phyloP scores from a whole-genome alignment of 2,797 vertebrate genomes.

The Cercopithecus mitis region DNA sequence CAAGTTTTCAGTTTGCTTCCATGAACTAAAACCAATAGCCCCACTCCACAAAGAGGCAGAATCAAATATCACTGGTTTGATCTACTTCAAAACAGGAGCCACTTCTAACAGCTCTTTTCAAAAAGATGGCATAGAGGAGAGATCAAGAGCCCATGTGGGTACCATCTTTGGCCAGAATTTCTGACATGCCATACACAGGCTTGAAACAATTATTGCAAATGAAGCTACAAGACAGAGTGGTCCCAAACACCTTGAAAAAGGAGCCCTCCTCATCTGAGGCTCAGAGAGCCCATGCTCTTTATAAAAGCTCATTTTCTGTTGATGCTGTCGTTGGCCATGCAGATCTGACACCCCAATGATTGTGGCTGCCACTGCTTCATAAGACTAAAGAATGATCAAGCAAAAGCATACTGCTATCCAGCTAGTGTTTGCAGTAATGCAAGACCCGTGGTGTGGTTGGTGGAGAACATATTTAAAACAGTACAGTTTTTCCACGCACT shows the following conservation, averaged over 20 bases:
- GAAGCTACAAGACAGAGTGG: not conserved
- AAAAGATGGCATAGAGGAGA: conserved; percentile 60
- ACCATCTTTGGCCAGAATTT: conserved; percentile 15
- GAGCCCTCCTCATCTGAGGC: not conserved
- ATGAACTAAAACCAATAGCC: conserved; percentile 59
- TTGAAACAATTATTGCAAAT: not conserved
- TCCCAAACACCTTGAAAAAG: not conserved
- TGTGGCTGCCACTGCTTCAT: not conserved
- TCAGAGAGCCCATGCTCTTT: not conserved
- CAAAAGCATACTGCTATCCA: not conserved
- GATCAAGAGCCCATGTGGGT: not conserved
- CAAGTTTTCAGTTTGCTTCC: conserved; percentile 57
- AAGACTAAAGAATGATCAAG: not conserved
- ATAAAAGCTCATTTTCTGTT: not conserved
- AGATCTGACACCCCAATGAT: not conserved
- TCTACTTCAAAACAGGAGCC: conserved; percentile 76
- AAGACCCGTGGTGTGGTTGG: not conserved
- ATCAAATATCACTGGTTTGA: conserved; percentile 60
- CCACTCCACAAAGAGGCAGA: conserved; percentile 63
- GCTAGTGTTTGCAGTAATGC: not conserved
- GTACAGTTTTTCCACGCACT: not conserved
- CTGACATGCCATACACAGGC: not conserved
- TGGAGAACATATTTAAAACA: not conserved
- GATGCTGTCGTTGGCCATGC: not conserved
- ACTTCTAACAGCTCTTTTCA: conserved; percentile 60